Base-by-base conservation (phyloP, 1,140 invertebrate genomes). In the Steinernema khuongi region DNA sequence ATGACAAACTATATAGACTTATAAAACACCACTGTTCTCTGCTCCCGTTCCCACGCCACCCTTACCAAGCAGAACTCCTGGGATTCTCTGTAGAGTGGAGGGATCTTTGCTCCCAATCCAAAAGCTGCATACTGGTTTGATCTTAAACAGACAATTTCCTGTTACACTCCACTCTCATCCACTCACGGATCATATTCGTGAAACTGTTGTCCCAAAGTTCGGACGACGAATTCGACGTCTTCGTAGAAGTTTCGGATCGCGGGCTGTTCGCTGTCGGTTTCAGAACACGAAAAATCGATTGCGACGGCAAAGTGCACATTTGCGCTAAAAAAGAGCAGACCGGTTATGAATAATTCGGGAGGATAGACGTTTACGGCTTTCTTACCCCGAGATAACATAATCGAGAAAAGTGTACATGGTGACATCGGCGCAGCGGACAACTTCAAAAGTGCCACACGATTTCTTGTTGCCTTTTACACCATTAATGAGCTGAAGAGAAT, bases 31-130 rank as follows among this genome's bases (percentile, higher is more conserved):
- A n/a, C n/a, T n/a, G n/a, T n/a, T n/a, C n/a, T 41, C n/a, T 41
- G n/a, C 36, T 11, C 36, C 36, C 7, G 7, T 41, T 41, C n/a
- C 36, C 36, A 11, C 7, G 7, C n/a, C 41, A 66, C 19, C 67
- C 79, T 81, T 28, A 81, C 82, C 76, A 81, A 74, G 66, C 81
- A 82, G 68, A 82, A 82, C 67, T 82, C 80, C 50, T 82, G 82
- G 14, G 79, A 81, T 67, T 82, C 81, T n/a, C 81, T 60, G 41
- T 74, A 84, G 28, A 75, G 77, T 22, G 81, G 81, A 0, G 81
- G 81, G 50, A 82, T 77, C 68, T 84, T 82, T 17, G 81, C 81
- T 4, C 81, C 81, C 26, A 82, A 82, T 22, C 81, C 81, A 66
- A 84, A 84, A 19, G 81, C 79, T 31, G 80, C 72, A 71, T 77